Base-by-base conservation (phyloP, 2,888 invertebrate genomes). In the Altica lythri region DNA sequence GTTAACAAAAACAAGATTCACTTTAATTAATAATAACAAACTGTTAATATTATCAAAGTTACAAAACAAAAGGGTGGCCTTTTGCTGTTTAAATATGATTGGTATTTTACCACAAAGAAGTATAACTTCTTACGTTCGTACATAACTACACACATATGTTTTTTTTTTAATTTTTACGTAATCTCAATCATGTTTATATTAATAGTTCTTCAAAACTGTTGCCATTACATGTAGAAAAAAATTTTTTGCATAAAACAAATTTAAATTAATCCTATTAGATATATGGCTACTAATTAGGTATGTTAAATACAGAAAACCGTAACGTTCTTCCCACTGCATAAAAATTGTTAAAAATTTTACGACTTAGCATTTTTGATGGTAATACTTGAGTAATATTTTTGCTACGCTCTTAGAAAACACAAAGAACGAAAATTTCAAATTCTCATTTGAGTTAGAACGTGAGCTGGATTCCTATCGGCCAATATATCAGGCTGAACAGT, bases 321-420 rank as follows among this genome's bases (percentile, higher is more conserved):
- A 13, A 30, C 30, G 9, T n/a, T n/a, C 30, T 12, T 12, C 30
- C 30, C 30, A 8, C 42, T 53, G 43, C 47, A 53, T 43, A 43
- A 47, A 48, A 48, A 53, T 48, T 42, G 53, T 30, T 22, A 30
- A 29, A 48, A 48, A 53, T 47, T 53, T 53, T 48, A 53, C 53
- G 53, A 48, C 19, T n/a, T 13, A 42, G 22, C 35, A 22, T 53
- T 47, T 42, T 48, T 42, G 43, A 43, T 42, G 46, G 34, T 45
- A 35, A 32, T 51, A 55, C 51, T 35, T 55, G 60, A 60, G 62
- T 64, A 62, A 68, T 67, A 69, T 69, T 68, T 67, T 63, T 55
- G 60, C 58, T 67, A 67, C 67, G 65, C 57, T 64, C 52, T 57
- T 59, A 59, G 66, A 67, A 68, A 69, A 67, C 69, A 61, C 55